phyloP scores from a whole-genome alignment of 1,140 invertebrate genomes.

The Pseudoatta argentina region DNA sequence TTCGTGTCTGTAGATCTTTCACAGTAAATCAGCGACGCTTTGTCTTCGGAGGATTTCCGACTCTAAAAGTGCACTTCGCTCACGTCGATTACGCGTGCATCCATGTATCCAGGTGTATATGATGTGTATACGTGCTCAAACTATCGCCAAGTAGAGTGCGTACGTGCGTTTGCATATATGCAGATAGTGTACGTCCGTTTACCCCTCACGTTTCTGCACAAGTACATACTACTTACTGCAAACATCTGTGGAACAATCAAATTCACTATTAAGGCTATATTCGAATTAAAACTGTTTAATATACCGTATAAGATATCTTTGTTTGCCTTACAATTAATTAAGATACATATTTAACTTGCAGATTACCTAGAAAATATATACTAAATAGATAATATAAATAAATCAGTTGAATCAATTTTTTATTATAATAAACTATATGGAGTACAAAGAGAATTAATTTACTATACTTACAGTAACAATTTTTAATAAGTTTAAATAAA shows the following conservation, averaged over 20 bases:
- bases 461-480: background rate
- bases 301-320: background rate
- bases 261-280: background rate
- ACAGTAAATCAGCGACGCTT: slow-evolving; percentile 33
- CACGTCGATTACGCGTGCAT: slow-evolving; percentile 47
- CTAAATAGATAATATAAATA: background rate
- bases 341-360: background rate
- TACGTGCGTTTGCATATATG: slow-evolving; percentile 2
- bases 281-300: background rate
- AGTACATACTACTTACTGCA: background rate
- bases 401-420: background rate
- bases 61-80: slow-evolving; percentile 3
- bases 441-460: slow-evolving; percentile 3
- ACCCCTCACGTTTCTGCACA: background rate
- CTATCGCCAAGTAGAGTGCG: slow-evolving; percentile 25
- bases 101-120: slow-evolving; percentile 31
- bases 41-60: slow-evolving; percentile 6
- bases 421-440: background rate
- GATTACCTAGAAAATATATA: background rate
- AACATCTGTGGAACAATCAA: slow-evolving; percentile 5
- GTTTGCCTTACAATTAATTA: background rate
- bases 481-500: background rate
- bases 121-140: slow-evolving; percentile 24
- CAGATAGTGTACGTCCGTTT: background rate
- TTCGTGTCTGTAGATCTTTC: background rate